phyloP scores from a whole-genome alignment of 2,113 vertebrate species.

The Lamprologus callipterus region DNA sequence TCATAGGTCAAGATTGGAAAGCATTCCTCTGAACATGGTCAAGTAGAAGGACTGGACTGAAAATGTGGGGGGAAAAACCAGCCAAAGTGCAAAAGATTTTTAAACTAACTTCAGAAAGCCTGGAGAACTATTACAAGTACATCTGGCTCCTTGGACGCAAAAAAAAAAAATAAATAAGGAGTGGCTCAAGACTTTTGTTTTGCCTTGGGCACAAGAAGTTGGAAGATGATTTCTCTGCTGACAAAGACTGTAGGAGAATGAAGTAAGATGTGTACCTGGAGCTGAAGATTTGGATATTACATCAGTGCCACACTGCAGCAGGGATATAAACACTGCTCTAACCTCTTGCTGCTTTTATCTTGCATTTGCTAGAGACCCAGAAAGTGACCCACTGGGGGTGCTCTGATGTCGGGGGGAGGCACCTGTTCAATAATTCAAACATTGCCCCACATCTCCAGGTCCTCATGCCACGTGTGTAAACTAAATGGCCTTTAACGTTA shows the following conservation, averaged over 20 bases:
- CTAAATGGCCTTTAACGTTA: background rate
- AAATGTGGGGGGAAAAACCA: fast-evolving
- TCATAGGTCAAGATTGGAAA: background rate
- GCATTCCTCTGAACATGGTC: background rate
- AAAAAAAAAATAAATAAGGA: fast-evolving
- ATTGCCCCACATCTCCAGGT: background rate
- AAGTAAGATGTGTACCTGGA: background rate
- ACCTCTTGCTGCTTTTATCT: background rate
- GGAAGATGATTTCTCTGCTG: background rate
- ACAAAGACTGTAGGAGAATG: background rate
- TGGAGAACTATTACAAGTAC: background rate
- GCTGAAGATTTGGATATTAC: background rate
- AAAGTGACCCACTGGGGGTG: background rate
- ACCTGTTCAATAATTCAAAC: slow-evolving; percentile 19
- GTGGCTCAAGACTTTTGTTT: background rate
- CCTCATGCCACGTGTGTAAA: slow-evolving; percentile 19
- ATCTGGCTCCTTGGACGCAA: background rate
- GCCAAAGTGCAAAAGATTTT: background rate
- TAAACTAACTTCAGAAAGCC: background rate
- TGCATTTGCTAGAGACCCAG: background rate
- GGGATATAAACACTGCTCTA: background rate
- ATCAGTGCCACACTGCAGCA: background rate
- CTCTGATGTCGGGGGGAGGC: background rate
- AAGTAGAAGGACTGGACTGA: background rate
- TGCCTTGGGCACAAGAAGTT: background rate